These are phyloP conservation scores for Drosophila serrata DNA, from an alignment of 1,140 invertebrate genomes.

Conservation along the genomic window DNA sequence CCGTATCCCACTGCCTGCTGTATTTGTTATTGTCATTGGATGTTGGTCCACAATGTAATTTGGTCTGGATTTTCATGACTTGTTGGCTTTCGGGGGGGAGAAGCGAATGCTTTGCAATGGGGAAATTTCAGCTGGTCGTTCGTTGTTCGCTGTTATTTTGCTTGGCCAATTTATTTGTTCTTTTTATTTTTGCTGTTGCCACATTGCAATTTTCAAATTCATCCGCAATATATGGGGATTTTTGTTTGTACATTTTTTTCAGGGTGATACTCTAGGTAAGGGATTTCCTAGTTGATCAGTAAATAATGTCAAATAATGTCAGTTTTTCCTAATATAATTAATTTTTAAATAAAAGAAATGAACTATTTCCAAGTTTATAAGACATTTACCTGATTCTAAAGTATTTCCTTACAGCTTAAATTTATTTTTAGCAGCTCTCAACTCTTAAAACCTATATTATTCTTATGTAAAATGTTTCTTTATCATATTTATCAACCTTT, in stretches of 20 bases:
- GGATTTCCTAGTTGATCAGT: not conserved
- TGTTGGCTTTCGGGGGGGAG: slow-evolving; percentile 20
- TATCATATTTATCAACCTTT: not conserved
- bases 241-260: slow-evolving; percentile 22
- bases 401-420: no score
- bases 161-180: slow-evolving; percentile 37
- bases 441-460: not conserved
- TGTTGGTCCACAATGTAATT: slow-evolving; percentile 48
- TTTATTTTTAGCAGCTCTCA: not conserved
- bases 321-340: not conserved
- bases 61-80: slow-evolving; percentile 50
- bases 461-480: not conserved
- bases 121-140: slow-evolving; percentile 1
- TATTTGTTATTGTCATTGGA: slow-evolving; percentile 47
- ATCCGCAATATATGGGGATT: slow-evolving; percentile 45
- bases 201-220: slow-evolving; percentile 74
- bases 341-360: not conserved
- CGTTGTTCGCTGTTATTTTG: slow-evolving; percentile 23
- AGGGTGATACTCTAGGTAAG: not conserved
- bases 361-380: no score
- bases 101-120: slow-evolving; percentile 13
- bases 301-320: not conserved
- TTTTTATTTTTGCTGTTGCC: slow-evolving; percentile 20
- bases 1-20: not conserved
- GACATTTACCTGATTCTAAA: no score